These are phyloP conservation scores for Rhipidura dahli DNA, from an alignment of 2,113 vertebrate genomes.

Conservation along the genomic window DNA sequence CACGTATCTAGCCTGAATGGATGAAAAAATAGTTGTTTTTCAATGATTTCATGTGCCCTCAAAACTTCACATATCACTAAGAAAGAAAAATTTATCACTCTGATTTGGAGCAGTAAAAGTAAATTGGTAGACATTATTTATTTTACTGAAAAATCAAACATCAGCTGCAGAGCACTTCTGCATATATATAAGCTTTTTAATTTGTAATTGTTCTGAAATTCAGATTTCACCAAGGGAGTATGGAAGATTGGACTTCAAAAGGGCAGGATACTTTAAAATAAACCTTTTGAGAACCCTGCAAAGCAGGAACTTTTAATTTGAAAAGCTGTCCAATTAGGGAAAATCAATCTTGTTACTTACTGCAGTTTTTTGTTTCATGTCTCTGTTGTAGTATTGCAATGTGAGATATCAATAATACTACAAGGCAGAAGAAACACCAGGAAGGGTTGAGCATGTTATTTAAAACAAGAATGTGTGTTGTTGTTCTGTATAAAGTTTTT, in stretches of 20 bases:
- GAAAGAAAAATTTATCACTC: conserved; percentile 19
- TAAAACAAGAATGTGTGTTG: background rate
- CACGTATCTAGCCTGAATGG: conserved; percentile 35
- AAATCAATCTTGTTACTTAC: background rate
- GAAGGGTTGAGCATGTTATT: background rate
- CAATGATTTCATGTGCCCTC: conserved; percentile 1
- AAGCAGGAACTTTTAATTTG: background rate
- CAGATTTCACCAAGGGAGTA: background rate
- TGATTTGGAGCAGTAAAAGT: background rate
- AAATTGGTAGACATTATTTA: background rate
- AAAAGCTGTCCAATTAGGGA: background rate
- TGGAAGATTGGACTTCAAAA: background rate
- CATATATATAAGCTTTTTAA: background rate
- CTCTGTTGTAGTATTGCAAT: background rate
- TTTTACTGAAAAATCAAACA: background rate
- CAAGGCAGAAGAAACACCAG: background rate
- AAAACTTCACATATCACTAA: conserved; percentile 13
- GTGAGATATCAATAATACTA: background rate
- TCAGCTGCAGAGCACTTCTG: background rate
- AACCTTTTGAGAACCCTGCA: background rate
- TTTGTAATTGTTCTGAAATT: background rate
- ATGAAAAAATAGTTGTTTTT: conserved; percentile 47
- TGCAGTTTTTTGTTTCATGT: background rate
- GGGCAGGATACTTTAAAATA: background rate
- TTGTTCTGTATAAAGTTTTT: background rate